Percentiles rank a stretch among this genome's conserved stretches.
phyloP scores from a whole-genome alignment of 2,888 invertebrate species.

The Synergus umbraculus region DNA sequence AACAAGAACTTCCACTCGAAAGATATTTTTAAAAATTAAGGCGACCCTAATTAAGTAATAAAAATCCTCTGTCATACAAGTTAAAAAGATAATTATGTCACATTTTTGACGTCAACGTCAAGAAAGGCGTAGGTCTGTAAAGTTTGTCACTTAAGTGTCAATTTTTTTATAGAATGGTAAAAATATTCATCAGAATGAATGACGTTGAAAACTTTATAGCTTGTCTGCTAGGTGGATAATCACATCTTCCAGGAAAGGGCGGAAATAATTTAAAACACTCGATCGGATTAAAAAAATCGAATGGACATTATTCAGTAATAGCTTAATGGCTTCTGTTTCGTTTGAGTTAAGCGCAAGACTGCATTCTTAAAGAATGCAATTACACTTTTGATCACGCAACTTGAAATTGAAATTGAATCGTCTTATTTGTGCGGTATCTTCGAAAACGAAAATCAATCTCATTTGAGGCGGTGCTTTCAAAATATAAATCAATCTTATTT shows the following conservation, averaged over 20 bases:
- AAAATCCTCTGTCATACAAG: no score
- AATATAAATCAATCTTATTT: slow-evolving; percentile 30
- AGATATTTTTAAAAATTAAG: not conserved
- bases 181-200: no score
- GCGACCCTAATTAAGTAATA: not conserved
- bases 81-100: no score
- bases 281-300: not conserved
- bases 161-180: no score
- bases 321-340: slow-evolving; percentile 35
- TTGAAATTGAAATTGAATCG: slow-evolving; percentile 26
- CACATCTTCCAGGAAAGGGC: not conserved
- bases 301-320: not conserved
- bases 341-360: slow-evolving; percentile 1
- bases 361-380: slow-evolving; percentile 22
- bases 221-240: not conserved
- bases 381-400: slow-evolving; percentile 22
- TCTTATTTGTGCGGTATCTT: not conserved
- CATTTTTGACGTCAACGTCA: no score
- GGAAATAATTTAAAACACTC: not conserved
- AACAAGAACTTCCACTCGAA: not conserved
- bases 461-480: not conserved
- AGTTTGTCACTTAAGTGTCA: no score
- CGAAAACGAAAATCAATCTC: slow-evolving; percentile 25
- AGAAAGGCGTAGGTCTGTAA: no score
- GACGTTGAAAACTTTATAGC: no score